Conservation (phyloP, 2,888 invertebrate species). For the Encarsia formosa region DNA sequence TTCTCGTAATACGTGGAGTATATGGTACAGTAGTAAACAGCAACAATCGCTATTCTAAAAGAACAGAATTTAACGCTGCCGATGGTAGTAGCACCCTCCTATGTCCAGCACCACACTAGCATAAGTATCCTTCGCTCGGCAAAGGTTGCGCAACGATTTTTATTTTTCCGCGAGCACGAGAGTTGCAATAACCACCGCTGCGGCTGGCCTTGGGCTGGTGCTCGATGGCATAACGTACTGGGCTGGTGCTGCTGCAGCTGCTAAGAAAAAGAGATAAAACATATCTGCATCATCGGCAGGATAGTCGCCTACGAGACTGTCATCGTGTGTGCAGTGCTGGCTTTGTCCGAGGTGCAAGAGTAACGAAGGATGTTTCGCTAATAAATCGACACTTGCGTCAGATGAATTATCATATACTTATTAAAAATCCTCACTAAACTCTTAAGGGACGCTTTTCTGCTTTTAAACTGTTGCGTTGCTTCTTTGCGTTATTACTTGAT, state of each 20-base stretch:
- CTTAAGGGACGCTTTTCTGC: too few species aligned
- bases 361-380: conserved; percentile 12
- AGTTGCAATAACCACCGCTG: conserved; percentile 29
- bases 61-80: conserved; percentile 49
- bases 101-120: too few species aligned
- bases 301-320: conserved; percentile 28
- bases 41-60: too few species aligned
- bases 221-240: conserved; percentile 46
- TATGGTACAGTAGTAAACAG: too few species aligned
- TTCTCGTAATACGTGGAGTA: conserved; percentile 49
- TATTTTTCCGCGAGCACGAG: conserved; percentile 48
- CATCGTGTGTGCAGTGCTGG: conserved; percentile 2
- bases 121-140: too few species aligned
- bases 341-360: background rate
- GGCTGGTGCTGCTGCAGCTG: conserved; percentile 9
- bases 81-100: too few species aligned
- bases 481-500: too few species aligned
- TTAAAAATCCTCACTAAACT: conserved; percentile 12
- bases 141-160: conserved; percentile 48
- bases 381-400: conserved; percentile 26
- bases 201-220: conserved; percentile 39
- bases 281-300: conserved; percentile 37
- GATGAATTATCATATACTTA: conserved; percentile 22
- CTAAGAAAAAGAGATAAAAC: conserved; percentile 23
- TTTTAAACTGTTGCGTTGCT: too few species aligned